A percentile compares a stretch with the other conserved stretches of the same genome.
Conservation (phyloP, 1,140 invertebrate species). For the Anadara kagoshimensis region DNA sequence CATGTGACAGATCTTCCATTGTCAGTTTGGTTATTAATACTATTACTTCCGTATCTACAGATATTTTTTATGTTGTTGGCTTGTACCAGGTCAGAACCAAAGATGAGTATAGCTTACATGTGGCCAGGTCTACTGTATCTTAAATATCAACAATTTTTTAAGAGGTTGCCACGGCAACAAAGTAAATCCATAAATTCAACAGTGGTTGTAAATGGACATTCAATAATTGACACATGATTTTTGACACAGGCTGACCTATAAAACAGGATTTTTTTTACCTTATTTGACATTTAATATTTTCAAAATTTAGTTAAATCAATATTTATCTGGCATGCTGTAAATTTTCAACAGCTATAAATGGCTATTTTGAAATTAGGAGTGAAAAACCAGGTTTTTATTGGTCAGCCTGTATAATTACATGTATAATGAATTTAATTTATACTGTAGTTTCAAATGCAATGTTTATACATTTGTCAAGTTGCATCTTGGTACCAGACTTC, state of each 20-base stretch:
- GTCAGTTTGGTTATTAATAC: constrained; percentile 56
- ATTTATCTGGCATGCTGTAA: no score
- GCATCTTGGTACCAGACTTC: background rate
- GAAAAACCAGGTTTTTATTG: background rate
- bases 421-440: no score
- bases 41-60: constrained; percentile 64
- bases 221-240: constrained; percentile 53
- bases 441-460: no score
- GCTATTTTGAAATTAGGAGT: no score
- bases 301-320: no score
- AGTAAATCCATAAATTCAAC: constrained; percentile 46
- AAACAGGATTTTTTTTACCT: no score
- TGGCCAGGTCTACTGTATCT: constrained; percentile 64
- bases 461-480: no score
- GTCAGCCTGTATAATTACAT: background rate
- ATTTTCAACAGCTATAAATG: no score
- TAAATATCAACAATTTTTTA: constrained; percentile 46
- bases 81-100: constrained; percentile 63
- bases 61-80: constrained; percentile 65
- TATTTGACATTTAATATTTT: no score
- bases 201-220: constrained; percentile 50
- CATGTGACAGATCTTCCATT: constrained; percentile 64
- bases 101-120: constrained; percentile 57
- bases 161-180: constrained; percentile 19
- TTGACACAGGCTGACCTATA: background rate